phyloP scores from a whole-genome alignment of 2,888 invertebrate species.

The Acrocera orbiculus region DNA sequence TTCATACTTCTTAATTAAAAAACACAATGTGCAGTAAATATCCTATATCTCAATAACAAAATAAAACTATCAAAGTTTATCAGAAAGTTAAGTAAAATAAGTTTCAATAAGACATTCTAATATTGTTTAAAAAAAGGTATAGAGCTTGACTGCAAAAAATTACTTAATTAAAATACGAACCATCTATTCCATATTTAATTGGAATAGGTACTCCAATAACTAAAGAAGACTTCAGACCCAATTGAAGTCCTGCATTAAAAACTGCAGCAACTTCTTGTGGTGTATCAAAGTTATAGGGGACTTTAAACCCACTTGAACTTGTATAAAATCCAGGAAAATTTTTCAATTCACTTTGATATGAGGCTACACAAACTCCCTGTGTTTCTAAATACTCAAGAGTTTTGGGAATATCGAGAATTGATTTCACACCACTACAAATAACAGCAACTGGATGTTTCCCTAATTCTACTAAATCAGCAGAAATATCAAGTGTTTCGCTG shows the following conservation, averaged over 20 bases:
- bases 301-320: slow-evolving; percentile 47
- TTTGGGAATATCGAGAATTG: slow-evolving; percentile 85
- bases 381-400: slow-evolving; percentile 94
- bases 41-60: too few relatives aligned
- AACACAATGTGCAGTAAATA: too few relatives aligned
- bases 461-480: slow-evolving; percentile 84
- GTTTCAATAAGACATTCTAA: too few relatives aligned
- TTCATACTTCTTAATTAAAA: too few relatives aligned
- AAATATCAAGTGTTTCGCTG: slow-evolving; percentile 75
- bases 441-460: slow-evolving; percentile 65
- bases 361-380: slow-evolving; percentile 78
- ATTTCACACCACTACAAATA: slow-evolving; percentile 91
- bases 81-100: too few relatives aligned
- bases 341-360: slow-evolving; percentile 43
- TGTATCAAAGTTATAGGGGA: slow-evolving; percentile 49
- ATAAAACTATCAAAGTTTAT: too few relatives aligned
- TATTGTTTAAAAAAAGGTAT: too few relatives aligned
- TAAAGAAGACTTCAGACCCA: slow-evolving; percentile 50
- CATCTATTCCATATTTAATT: slow-evolving; percentile 42
- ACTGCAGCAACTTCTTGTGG: slow-evolving; percentile 56
- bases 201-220: slow-evolving; percentile 88
- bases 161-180: slow-evolving; percentile 21
- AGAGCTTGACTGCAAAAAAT: too few relatives aligned
- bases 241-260: slow-evolving; percentile 36
- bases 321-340: slow-evolving; percentile 93